Evolutionary conservation across 2,888 invertebrate genomes (phyloP).

Genomic region (Papilio demoleus): DNA sequence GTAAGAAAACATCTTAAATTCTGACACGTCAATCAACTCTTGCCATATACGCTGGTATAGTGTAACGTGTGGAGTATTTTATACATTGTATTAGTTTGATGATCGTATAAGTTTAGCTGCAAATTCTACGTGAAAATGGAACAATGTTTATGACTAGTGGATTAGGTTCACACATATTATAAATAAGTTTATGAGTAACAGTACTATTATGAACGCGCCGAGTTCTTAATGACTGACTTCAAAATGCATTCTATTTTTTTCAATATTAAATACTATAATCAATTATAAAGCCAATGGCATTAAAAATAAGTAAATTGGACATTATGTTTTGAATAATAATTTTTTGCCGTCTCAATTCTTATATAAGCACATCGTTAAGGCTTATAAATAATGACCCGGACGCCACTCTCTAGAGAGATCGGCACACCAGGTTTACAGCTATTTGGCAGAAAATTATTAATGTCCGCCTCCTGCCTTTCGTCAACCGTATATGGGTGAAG

Average conservation of each 20-base stretch:
- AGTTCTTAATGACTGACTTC: background rate
- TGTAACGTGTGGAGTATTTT: conserved; percentile 74
- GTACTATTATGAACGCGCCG: conserved; percentile 5
- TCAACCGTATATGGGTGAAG: no score
- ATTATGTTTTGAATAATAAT: no score
- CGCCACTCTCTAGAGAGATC: no score
- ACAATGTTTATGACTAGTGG: conserved; percentile 57
- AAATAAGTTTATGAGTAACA: conserved; percentile 40
- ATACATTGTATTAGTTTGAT: conserved; percentile 72
- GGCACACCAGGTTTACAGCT: no score
- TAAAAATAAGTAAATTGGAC: no score
- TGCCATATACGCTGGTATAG: conserved; percentile 49
- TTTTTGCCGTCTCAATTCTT: no score
- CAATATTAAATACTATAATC: no score
- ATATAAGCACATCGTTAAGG: no score
- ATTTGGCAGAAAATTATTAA: no score
- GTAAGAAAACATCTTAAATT: conserved; percentile 79
- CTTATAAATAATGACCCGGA: no score
- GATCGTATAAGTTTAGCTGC: conserved; percentile 77
- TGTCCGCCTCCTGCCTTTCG: no score
- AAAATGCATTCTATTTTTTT: background rate
- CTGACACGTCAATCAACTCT: conserved; percentile 50
- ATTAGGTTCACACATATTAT: conserved; percentile 73
- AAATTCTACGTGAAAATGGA: conserved; percentile 71
- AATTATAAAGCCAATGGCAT: no score